phyloP scores from a whole-genome alignment of 2,797 vertebrate genomes.

The Acanthiza pusilla region DNA sequence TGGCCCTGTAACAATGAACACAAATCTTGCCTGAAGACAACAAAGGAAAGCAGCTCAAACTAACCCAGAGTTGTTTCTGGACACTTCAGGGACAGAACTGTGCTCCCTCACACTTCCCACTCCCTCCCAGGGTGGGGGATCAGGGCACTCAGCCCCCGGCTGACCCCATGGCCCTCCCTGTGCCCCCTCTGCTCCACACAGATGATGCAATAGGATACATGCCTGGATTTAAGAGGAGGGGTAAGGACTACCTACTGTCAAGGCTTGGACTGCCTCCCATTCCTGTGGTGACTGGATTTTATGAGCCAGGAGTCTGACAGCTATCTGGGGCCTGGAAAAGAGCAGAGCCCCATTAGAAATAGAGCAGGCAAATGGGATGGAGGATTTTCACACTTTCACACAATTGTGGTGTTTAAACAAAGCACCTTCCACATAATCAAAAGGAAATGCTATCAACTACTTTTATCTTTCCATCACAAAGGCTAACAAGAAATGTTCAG shows the following conservation, averaged over 20 bases:
- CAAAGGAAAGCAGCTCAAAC: neutral
- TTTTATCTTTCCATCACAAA: neutral
- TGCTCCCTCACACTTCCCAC: neutral
- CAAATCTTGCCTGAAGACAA: neutral
- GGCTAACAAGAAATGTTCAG: neutral
- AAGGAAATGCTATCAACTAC: neutral
- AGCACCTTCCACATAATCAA: neutral
- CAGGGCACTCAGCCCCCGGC: neutral
- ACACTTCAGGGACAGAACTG: neutral
- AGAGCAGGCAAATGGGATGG: fast-evolving
- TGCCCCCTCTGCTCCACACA: too few species aligned
- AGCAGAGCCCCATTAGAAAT: neutral
- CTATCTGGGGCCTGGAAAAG: conserved; percentile 87
- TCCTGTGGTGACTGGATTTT: conserved; percentile 97
- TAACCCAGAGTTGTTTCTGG: neutral
- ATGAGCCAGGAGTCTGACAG: conserved; percentile 87
- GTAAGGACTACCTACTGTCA: conserved; percentile 81
- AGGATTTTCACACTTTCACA: neutral
- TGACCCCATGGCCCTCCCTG: neutral
- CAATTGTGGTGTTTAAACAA: neutral
- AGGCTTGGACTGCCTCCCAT: conserved; percentile 91
- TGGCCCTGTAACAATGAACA: neutral
- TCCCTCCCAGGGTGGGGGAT: too few species aligned
- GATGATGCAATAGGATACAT: neutral
- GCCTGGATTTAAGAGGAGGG: neutral